phyloP scores from a whole-genome alignment of 2,797 vertebrate species.

The Morus bassanus region DNA sequence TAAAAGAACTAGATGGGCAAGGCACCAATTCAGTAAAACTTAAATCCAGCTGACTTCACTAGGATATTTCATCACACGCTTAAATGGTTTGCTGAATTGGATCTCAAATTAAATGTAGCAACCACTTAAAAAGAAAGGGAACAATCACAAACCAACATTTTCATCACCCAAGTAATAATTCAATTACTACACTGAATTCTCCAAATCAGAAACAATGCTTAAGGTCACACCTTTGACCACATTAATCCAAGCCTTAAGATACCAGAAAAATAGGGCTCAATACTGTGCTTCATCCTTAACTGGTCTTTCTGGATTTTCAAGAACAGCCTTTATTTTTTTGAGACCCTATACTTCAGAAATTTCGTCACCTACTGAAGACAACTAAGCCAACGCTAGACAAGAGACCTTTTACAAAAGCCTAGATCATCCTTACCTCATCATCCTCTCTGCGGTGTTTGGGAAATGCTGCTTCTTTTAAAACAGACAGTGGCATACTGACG shows the following conservation, averaged over 20 bases:
- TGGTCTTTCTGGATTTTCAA: not conserved
- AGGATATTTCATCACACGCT: not conserved
- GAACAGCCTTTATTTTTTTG: not conserved
- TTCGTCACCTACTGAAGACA: not conserved
- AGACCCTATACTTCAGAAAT: not conserved
- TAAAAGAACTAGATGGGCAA: slow-evolving; percentile 13
- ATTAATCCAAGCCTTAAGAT: not conserved
- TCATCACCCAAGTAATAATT: not conserved
- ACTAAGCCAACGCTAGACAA: not conserved
- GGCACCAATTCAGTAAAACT: not conserved
- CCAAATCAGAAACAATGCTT: not conserved
- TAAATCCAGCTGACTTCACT: not conserved
- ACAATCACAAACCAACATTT: not conserved
- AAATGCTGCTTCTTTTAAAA: not conserved
- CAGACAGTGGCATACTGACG: not conserved
- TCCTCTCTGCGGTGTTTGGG: not conserved
- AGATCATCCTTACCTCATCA: not conserved
- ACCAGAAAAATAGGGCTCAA: not conserved
- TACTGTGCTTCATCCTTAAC: not conserved
- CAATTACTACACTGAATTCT: not conserved
- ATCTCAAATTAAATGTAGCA: not conserved
- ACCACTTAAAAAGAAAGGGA: not conserved
- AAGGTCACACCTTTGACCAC: not conserved
- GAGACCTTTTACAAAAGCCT: not conserved
- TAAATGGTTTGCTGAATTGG: not conserved